These are phyloP conservation scores for Rhabdophis nuchalis DNA, from an alignment of 2,797 vertebrate species.

Conservation along the genomic window DNA sequence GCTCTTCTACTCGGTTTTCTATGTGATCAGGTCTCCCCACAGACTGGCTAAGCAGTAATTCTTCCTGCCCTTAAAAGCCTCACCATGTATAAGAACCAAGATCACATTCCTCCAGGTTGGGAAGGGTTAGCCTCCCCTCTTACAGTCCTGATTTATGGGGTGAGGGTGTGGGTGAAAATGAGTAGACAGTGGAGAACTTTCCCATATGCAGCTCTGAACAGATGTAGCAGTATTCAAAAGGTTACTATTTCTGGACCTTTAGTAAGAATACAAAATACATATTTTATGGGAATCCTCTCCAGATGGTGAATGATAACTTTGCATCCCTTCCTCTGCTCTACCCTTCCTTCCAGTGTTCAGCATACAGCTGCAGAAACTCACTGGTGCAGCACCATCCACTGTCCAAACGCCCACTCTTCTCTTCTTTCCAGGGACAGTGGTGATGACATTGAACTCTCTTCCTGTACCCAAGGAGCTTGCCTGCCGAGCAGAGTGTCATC, in stretches of 20 bases:
- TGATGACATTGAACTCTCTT: constrained; percentile 87
- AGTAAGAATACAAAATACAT: neutral
- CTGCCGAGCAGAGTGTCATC: constrained; percentile 81
- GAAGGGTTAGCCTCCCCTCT: neutral
- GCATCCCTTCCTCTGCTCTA: neutral
- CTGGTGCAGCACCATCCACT: neutral
- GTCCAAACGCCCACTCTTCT: neutral
- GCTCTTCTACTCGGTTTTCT: neutral
- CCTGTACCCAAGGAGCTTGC: constrained; percentile 83
- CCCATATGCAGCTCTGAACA: neutral
- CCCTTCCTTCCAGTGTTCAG: neutral
- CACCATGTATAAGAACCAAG: neutral
- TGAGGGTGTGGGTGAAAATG: neutral
- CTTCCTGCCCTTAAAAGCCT: neutral
- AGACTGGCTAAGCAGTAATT: neutral
- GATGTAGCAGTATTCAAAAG: neutral
- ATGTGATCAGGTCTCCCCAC: neutral
- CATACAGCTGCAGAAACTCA: neutral
- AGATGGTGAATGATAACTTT: neutral
- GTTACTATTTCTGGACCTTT: neutral
- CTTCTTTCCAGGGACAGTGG: constrained; percentile 84
- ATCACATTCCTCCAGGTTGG: neutral
- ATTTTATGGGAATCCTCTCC: neutral
- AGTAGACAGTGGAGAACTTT: neutral
- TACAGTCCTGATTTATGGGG: neutral